Evolutionary conservation across 2,888 invertebrate genomes (phyloP), one percentile per base, ranked within the genome.

Genomic region (Eupithecia tripunctaria): DNA sequence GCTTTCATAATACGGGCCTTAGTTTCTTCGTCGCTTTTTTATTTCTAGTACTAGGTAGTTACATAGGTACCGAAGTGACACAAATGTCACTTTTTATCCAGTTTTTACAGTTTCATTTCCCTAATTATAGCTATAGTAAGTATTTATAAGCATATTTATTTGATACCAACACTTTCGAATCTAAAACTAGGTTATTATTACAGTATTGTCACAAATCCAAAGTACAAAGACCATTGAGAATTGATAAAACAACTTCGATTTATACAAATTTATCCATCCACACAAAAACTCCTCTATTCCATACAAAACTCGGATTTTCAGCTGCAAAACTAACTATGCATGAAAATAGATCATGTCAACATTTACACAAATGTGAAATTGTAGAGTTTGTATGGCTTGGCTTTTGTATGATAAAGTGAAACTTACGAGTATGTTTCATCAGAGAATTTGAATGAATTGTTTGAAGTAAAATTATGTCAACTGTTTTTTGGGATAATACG

Each of bases 171-270:
- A 59, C 25, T 59, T 59, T 27, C 59, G 14, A 10, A 59, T 59
- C 25, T 14, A 27, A 59, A 27, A 75, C 62, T 72, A 51, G 76
- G 76, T 73, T 78, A 76, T 70, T 71, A 67, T 73, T 68, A 41
- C 66, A 70, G 59, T 32, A 43, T 70, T 56, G 60, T 64, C 27
- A 67, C 43, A 65, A 72, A 51, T 27, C 15, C n/a, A 72, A 67
- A 68, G 73, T 36, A 76, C 71, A 80, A 73, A 77, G 77, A 76
- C 77, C 75, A 71, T 73, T 77, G 72, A 78, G 63, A 76, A 78
- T 79, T 79, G 78, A 80, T 72, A 67, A 75, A 73, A 71, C 78
- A 74, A 79, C 75, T 77, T 41, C 3, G 5, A 64, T 70, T 70
- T 76, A 72, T 56, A 70, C 78, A 68, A 80, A 41, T 14, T 66